These are phyloP conservation scores for Cyprinus carpio DNA, from an alignment of 2,113 vertebrate genomes.

Conservation along the genomic window DNA sequence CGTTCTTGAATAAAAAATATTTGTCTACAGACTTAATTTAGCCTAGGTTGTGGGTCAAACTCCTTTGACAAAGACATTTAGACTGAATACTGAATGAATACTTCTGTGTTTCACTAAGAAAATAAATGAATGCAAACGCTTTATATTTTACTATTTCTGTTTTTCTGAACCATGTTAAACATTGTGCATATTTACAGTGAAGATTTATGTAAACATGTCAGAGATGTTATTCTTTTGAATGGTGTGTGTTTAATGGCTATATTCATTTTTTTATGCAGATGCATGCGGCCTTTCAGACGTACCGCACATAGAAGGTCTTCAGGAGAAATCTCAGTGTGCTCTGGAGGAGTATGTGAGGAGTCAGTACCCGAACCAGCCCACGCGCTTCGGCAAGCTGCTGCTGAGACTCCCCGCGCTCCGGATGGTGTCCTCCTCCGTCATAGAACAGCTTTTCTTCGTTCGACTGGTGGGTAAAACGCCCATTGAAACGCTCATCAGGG, in stretches of 20 bases:
- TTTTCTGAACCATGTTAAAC: background rate
- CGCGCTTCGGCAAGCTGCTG: conserved; percentile 95
- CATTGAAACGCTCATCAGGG: conserved; percentile 98
- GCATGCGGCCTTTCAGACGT: conserved; percentile 97
- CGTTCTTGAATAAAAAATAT: background rate
- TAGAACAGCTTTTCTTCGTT: conserved; percentile 99
- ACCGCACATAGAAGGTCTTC: conserved; percentile 94
- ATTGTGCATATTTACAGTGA: background rate
- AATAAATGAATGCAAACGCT: background rate
- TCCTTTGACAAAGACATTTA: background rate
- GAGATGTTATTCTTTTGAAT: background rate
- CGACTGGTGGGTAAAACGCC: conserved; percentile 99
- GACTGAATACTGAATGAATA: too few relatives aligned
- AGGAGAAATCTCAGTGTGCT: conserved; percentile 98
- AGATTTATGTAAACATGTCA: background rate
- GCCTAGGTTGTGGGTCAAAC: background rate
- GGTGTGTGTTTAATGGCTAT: background rate
- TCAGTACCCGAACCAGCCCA: conserved; percentile 97
- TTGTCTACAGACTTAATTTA: background rate
- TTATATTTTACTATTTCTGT: background rate
- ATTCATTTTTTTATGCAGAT: conserved; percentile 75
- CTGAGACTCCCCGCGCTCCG: conserved; percentile 95
- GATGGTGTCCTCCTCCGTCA: conserved; percentile 97
- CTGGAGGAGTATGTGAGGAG: conserved; percentile 97
- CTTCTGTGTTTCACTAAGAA: background rate